Conservation (phyloP, 2,888 invertebrate species). For the Acronicta leporina region DNA sequence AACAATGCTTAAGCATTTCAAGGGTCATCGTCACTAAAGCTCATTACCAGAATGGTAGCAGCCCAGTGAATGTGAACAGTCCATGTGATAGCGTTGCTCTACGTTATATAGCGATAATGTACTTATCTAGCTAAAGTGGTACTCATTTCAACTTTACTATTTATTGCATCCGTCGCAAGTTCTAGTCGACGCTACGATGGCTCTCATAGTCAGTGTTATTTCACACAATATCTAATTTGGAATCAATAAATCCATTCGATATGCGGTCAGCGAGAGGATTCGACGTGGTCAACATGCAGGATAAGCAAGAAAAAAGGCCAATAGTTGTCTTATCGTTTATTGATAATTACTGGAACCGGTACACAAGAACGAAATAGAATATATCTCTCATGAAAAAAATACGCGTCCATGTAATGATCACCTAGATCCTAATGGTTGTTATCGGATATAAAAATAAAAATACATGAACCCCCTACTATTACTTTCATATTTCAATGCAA, state of each 20-base stretch:
- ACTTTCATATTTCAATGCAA: slow-evolving; percentile 55
- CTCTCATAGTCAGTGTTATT: slow-evolving; percentile 41
- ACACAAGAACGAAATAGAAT: slow-evolving; percentile 76
- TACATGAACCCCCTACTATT: slow-evolving; percentile 67
- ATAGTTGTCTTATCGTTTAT: slow-evolving; percentile 85
- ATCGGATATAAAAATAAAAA: slow-evolving; percentile 86
- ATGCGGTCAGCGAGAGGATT: slow-evolving; percentile 59
- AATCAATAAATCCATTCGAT: slow-evolving; percentile 51
- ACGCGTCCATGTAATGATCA: slow-evolving; percentile 70
- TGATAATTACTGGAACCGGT: slow-evolving; percentile 82
- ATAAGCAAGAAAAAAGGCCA: slow-evolving; percentile 86
- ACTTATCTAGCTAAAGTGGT: slow-evolving; percentile 57
- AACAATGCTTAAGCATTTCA: slow-evolving; percentile 50
- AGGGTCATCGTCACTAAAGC: slow-evolving; percentile 35
- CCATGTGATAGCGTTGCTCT: slow-evolving; percentile 56
- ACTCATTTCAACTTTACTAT: slow-evolving; percentile 52
- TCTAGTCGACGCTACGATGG: slow-evolving; percentile 53
- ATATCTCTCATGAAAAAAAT: slow-evolving; percentile 65
- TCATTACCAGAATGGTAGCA: slow-evolving; percentile 27
- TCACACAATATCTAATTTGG: slow-evolving; percentile 47
- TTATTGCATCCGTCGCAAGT: slow-evolving; percentile 44
- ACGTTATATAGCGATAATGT: slow-evolving; percentile 58
- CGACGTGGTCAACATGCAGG: slow-evolving; percentile 80
- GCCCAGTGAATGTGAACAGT: slow-evolving; percentile 49
- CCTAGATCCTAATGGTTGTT: slow-evolving; percentile 69